Conservation (phyloP, 2,797 vertebrate species). For the Galago senegalensis region DNA sequence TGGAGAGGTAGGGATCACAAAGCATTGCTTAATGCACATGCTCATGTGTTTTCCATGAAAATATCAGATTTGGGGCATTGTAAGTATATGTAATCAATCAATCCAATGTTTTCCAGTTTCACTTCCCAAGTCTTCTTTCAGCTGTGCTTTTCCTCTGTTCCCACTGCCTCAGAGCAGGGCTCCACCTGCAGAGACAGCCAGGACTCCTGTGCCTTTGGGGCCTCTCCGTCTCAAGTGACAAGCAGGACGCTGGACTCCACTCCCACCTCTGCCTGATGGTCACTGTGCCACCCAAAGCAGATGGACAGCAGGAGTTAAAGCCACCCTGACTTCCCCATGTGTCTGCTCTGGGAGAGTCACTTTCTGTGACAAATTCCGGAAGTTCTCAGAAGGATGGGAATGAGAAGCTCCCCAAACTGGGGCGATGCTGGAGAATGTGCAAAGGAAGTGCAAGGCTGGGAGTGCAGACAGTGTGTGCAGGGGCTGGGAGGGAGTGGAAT, state of each 20-base stretch:
- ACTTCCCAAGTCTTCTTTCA: not conserved
- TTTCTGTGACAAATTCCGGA: not conserved
- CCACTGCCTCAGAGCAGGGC: not conserved
- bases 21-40: not conserved
- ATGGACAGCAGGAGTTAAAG: not conserved
- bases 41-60: not conserved
- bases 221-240: accelerated
- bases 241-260: accelerated
- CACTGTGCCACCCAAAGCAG: not conserved
- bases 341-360: not conserved
- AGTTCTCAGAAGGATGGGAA: not conserved
- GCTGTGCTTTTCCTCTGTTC: not conserved
- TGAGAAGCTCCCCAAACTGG: not conserved
- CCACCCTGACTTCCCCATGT: accelerated
- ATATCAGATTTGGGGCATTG: not conserved
- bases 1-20: accelerated
- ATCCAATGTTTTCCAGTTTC: not conserved
- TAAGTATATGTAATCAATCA: not conserved
- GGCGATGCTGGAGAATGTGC: not conserved
- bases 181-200: not conserved
- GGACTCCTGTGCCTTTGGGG: not conserved
- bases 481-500: not conserved
- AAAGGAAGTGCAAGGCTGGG: not conserved
- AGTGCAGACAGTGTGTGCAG: not conserved
- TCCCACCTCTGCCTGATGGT: not conserved